These are phyloP conservation scores for Anoplopoma fimbria DNA, from an alignment of 2,113 vertebrate genomes.

Conservation along the genomic window DNA sequence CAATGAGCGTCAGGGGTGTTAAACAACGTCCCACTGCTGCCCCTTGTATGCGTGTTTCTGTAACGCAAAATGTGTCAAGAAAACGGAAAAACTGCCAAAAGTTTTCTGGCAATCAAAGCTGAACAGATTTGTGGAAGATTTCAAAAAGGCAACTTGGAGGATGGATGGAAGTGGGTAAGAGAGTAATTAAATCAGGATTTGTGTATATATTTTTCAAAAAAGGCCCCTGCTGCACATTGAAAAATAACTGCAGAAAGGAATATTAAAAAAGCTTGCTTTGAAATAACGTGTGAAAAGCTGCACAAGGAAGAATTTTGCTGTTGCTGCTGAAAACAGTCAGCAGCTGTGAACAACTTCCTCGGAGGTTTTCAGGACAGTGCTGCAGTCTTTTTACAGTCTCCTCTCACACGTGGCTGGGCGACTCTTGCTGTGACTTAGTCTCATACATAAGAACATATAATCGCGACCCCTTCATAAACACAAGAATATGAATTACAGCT, in stretches of 20 bases:
- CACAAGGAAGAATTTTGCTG: background rate
- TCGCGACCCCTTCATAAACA: slow-evolving; percentile 62
- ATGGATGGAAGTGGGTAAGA: slow-evolving; percentile 37
- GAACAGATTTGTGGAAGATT: slow-evolving; percentile 47
- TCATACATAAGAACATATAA: slow-evolving; percentile 52
- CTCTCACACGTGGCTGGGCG: slow-evolving; percentile 46
- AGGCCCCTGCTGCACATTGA: slow-evolving; percentile 18
- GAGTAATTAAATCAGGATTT: slow-evolving; percentile 66
- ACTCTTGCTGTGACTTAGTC: slow-evolving; percentile 27
- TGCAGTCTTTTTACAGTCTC: slow-evolving; percentile 19
- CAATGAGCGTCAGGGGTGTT: slow-evolving; percentile 45
- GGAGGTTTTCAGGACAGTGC: slow-evolving; percentile 14
- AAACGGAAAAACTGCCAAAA: slow-evolving; percentile 2
- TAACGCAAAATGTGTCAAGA: slow-evolving; percentile 46
- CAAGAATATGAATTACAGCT: slow-evolving; percentile 77
- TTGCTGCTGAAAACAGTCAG: slow-evolving; percentile 18
- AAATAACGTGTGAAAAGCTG: slow-evolving; percentile 4
- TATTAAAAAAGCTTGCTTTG: slow-evolving; percentile 16
- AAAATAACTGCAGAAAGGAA: slow-evolving; percentile 1
- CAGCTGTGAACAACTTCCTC: slow-evolving; percentile 19
- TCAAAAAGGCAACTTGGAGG: slow-evolving; percentile 23
- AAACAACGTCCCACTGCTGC: slow-evolving; percentile 37
- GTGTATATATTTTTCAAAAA: slow-evolving; percentile 27
- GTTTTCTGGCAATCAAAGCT: slow-evolving; percentile 35
- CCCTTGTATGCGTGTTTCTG: slow-evolving; percentile 47